phyloP scores from a whole-genome alignment of 2,888 invertebrate species.

The Drosophila buzzatii region DNA sequence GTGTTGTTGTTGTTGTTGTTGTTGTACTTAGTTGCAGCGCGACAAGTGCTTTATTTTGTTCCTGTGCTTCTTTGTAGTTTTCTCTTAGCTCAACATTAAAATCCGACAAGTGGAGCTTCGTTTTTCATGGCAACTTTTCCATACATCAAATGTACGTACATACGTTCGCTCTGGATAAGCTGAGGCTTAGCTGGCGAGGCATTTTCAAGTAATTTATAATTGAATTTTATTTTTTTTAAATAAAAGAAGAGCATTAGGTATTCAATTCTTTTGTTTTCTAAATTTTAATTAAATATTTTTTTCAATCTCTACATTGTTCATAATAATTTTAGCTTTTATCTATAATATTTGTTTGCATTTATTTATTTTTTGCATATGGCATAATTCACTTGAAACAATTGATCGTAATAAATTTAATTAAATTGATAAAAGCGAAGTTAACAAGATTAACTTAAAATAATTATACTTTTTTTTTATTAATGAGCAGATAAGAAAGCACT shows the following conservation, averaged over 20 bases:
- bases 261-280: no score
- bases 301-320: neutral
- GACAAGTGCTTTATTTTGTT: constrained; percentile 35
- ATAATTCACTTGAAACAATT: neutral
- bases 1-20: constrained; percentile 7
- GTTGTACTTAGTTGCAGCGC: constrained; percentile 15
- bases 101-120: constrained; percentile 1
- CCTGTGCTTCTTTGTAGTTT: constrained; percentile 11
- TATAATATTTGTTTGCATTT: neutral
- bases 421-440: constrained; percentile 18
- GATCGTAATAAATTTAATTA: constrained; percentile 7
- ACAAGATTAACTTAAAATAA: constrained; percentile 11
- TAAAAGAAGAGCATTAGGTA: neutral
- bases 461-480: constrained; percentile 4
- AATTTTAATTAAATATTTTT: neutral
- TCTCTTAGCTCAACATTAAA: constrained; percentile 21
- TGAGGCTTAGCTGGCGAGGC: neutral
- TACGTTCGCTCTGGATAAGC: neutral
- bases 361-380: neutral
- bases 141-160: neutral
- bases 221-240: neutral
- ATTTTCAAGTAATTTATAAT: constrained; percentile 3
- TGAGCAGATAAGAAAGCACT: neutral
- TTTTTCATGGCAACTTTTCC: neutral
- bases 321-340: neutral